Percentiles rank a stretch among this genome's conserved stretches.
These are phyloP conservation scores for Herminia tarsipennalis DNA, from an alignment of 2,888 invertebrate species.

Conservation along the genomic window DNA sequence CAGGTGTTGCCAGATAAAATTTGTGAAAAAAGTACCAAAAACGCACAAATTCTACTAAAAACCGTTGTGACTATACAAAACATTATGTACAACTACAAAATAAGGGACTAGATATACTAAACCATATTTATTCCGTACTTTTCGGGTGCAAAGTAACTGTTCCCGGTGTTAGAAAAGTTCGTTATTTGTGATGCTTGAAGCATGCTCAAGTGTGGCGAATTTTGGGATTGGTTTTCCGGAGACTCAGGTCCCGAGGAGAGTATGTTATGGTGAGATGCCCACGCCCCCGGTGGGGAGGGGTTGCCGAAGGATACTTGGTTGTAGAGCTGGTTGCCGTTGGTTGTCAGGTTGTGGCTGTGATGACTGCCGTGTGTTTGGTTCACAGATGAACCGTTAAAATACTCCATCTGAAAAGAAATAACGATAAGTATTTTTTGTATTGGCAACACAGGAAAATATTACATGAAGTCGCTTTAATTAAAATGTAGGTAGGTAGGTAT, in stretches of 20 bases:
- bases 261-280: conserved; percentile 80
- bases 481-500: no score
- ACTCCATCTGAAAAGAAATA: conserved; percentile 75
- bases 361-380: conserved; percentile 77
- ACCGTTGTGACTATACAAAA: conserved; percentile 45
- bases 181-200: conserved; percentile 81
- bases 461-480: no score
- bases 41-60: conserved; percentile 36
- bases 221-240: conserved; percentile 78
- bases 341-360: conserved; percentile 75
- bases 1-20: not conserved
- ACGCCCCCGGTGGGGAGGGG: conserved; percentile 77
- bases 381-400: conserved; percentile 80
- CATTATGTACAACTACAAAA: conserved; percentile 52
- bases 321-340: conserved; percentile 80
- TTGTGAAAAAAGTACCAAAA: conserved; percentile 17
- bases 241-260: conserved; percentile 77
- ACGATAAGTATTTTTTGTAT: conserved; percentile 17
- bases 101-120: conserved; percentile 75
- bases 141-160: conserved; percentile 82
- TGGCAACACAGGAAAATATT: no score
- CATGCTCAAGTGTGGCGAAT: conserved; percentile 79
- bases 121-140: conserved; percentile 85
- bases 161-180: conserved; percentile 82
- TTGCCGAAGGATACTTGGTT: conserved; percentile 82